These are phyloP conservation scores for Ceratothoa steindachneri DNA, from an alignment of 2,888 invertebrate genomes.

Conservation along the genomic window DNA sequence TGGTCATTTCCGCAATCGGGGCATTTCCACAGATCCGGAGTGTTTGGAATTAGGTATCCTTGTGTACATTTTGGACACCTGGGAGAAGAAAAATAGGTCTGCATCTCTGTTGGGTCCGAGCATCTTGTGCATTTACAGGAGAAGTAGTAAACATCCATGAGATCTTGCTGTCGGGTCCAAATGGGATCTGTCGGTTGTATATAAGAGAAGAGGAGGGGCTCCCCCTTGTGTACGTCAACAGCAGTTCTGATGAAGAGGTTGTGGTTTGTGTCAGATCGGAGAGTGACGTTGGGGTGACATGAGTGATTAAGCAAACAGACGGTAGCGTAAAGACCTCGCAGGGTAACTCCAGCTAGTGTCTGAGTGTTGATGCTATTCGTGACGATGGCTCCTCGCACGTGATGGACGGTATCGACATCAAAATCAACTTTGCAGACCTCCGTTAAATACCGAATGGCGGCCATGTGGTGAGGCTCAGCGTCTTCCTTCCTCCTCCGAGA, in stretches of 20 bases:
- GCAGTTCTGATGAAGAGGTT: conserved; percentile 34
- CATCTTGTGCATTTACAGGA: conserved; percentile 36
- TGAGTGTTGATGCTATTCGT: conserved; percentile 40
- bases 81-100: conserved; percentile 32
- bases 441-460: conserved; percentile 29
- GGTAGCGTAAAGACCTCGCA: conserved; percentile 41
- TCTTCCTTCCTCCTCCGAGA: conserved; percentile 59
- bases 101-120: conserved; percentile 34
- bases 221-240: conserved; percentile 32
- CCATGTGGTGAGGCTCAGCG: conserved; percentile 29
- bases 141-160: conserved; percentile 37
- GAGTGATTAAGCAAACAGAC: conserved; percentile 44
- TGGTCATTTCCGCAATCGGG: conserved; percentile 13
- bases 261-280: conserved; percentile 26
- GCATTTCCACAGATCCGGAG: conserved; percentile 22
- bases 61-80: conserved; percentile 27
- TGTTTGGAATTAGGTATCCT: conserved; percentile 26
- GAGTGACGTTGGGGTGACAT: conserved; percentile 33
- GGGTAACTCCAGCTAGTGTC: conserved; percentile 16
- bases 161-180: conserved; percentile 39
- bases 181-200: conserved; percentile 28
- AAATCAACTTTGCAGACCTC: conserved; percentile 28
- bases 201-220: conserved; percentile 37
- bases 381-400: conserved; percentile 37
- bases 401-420: conserved; percentile 33